Evolutionary conservation across 23 tunicate species (phyloP), one percentile per base, ranked within the genome.

Genomic region (Ascidia mentula): DNA sequence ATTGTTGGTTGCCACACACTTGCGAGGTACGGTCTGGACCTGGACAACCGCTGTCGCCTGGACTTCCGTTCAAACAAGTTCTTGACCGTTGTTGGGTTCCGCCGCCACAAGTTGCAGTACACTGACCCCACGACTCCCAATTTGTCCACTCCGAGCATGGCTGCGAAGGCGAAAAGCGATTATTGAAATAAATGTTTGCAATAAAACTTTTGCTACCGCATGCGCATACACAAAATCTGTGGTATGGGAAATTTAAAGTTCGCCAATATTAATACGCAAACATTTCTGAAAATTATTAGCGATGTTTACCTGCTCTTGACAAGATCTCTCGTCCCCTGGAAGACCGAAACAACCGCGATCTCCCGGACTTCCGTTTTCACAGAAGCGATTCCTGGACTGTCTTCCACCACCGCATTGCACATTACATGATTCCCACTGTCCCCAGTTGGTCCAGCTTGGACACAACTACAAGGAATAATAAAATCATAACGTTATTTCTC

Each of bases 41-140:
- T n/a, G 34, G 46, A 73, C 97, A 91, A 37, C 90, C 97, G 31
- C 79, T 75, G 24, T 86, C 90, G 18, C 97, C 97, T 2, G 75
- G 38, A 17, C 77, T 77, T 38, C 97, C 97, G 69, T 91, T 86
- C 35, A 72, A n/a, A 59, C 90, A 86, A 1, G 34, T 73, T 60
- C 98, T 69, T 1, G 36, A 74, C 18, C 91, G 70, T 6, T 40
- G 73, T 34, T 81, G 87, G 4, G 40, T 40, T 36, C 93, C 98
- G 6, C 98, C 89, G 0, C 87, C 90, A 70, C 98, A 93, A 5
- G 83, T 79, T 17, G 34, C 46, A 12, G 88, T 38, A 39, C 97
- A 92, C 32, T 40, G 73, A 9, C 81, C 88, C 74, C 72, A 92
- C 24, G 34, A 35, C 17, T 76, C 42, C 97, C 97, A 92, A 59